A percentile compares a stretch with the other conserved stretches of the same genome.
Evolutionary conservation across 2,888 invertebrate genomes (phyloP).

Genomic region (Xanthostigma xanthostigma): DNA sequence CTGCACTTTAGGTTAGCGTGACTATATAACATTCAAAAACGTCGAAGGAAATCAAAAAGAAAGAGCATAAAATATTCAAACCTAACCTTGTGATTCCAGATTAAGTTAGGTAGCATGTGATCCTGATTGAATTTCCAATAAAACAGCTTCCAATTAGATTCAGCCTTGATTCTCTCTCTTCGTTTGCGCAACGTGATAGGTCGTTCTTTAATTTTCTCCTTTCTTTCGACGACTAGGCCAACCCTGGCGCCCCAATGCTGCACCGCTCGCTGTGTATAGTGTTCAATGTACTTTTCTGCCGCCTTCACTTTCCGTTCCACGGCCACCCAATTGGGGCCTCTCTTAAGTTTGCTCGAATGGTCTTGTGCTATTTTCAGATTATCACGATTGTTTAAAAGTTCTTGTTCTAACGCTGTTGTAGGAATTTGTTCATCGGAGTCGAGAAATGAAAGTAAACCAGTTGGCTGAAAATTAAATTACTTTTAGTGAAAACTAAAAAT

Average conservation of each 20-base stretch:
- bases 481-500: too few relatives aligned
- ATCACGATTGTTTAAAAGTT: constrained; percentile 66
- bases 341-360: constrained; percentile 49
- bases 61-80: background rate
- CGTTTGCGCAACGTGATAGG: constrained; percentile 86
- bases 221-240: constrained; percentile 37
- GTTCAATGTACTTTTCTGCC: constrained; percentile 70
- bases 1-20: too few relatives aligned
- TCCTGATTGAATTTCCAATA: constrained; percentile 90
- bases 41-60: background rate
- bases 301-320: constrained; percentile 57
- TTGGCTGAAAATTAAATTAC: constrained; percentile 49
- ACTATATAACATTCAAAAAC: too few relatives aligned
- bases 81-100: constrained; percentile 93
- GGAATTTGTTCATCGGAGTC: constrained; percentile 80
- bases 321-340: constrained; percentile 55
- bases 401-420: constrained; percentile 51
- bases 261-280: constrained; percentile 46
- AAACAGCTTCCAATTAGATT: constrained; percentile 84
- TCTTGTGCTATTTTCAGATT: constrained; percentile 89
- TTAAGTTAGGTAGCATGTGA: constrained; percentile 88
- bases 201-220: constrained; percentile 50
- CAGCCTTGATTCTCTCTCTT: constrained; percentile 73
- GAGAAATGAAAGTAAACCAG: constrained; percentile 77
- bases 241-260: constrained; percentile 57